These are phyloP conservation scores for Andrena chrysosceles DNA, from an alignment of 2,888 invertebrate genomes.

Conservation along the genomic window DNA sequence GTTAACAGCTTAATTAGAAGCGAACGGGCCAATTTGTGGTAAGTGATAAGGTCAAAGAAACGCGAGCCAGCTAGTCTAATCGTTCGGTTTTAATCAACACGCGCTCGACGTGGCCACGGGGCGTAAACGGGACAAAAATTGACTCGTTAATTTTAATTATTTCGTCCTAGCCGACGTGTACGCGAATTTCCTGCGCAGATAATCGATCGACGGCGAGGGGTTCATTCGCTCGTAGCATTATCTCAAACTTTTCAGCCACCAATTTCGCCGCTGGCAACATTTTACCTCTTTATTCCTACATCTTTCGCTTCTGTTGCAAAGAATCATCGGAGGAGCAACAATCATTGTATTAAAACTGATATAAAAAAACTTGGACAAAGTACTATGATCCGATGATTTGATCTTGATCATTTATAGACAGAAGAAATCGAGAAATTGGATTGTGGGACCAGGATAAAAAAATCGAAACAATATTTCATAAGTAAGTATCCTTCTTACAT, in stretches of 20 bases:
- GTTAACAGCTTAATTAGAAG: slow-evolving; percentile 63
- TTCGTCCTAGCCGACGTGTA: slow-evolving; percentile 40
- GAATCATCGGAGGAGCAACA: background rate
- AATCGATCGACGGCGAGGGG: slow-evolving; percentile 54
- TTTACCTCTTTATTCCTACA: background rate
- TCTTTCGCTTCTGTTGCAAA: background rate
- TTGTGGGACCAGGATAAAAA: no score
- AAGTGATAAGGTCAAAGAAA: slow-evolving; percentile 65
- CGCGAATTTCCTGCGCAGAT: slow-evolving; percentile 46
- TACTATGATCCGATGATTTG: background rate
- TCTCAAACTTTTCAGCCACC: slow-evolving; percentile 39
- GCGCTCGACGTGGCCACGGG: slow-evolving; percentile 11
- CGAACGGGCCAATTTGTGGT: slow-evolving; percentile 59
- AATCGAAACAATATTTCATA: no score
- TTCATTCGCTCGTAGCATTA: slow-evolving; percentile 54
- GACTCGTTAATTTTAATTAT: slow-evolving; percentile 69
- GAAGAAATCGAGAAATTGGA: background rate
- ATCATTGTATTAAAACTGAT: background rate
- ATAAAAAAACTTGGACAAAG: background rate
- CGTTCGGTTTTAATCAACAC: slow-evolving; percentile 61
- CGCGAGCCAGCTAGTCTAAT: slow-evolving; percentile 53
- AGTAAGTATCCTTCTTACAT: no score
- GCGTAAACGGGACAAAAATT: slow-evolving; percentile 59
- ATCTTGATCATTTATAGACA: background rate
- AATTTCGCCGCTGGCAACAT: slow-evolving; percentile 33